Conservation (phyloP, 2,113 vertebrate species). For the Calidris pygmaea region DNA sequence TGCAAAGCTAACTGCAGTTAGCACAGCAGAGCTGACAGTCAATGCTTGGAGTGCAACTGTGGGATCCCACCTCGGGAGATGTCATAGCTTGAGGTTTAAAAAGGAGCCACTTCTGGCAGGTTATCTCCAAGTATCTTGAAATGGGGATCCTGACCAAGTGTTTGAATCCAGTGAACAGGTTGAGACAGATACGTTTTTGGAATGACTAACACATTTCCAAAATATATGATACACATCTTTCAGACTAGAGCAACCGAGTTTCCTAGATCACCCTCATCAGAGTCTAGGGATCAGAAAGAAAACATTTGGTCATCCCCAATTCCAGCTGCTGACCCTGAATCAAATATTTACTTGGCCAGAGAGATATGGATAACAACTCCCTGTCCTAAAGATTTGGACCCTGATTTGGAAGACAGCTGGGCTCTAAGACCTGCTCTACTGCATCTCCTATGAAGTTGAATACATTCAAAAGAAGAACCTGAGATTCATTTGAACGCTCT, state of each 20-base stretch:
- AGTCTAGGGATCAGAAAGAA: neutral
- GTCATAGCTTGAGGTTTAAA: neutral
- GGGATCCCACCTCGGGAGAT: neutral
- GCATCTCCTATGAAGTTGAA: neutral
- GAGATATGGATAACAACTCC: neutral
- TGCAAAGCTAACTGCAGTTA: neutral
- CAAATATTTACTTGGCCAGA: neutral
- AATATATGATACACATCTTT: neutral
- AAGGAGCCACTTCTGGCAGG: neutral
- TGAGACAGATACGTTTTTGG: neutral
- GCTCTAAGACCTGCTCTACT: neutral
- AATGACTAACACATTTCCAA: neutral
- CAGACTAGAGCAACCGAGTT: neutral
- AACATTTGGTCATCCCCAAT: neutral
- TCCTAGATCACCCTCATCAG: neutral
- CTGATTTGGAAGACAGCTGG: neutral
- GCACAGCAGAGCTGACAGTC: neutral
- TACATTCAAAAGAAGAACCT: neutral
- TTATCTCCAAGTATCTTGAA: neutral
- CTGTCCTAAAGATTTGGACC: neutral
- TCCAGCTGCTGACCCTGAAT: neutral
- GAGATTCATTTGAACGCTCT: neutral
- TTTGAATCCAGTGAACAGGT: neutral
- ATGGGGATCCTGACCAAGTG: neutral
- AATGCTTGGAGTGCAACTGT: accelerated